Conservation (phyloP, 2,113 vertebrate species). For the Haemorhous mexicanus region DNA sequence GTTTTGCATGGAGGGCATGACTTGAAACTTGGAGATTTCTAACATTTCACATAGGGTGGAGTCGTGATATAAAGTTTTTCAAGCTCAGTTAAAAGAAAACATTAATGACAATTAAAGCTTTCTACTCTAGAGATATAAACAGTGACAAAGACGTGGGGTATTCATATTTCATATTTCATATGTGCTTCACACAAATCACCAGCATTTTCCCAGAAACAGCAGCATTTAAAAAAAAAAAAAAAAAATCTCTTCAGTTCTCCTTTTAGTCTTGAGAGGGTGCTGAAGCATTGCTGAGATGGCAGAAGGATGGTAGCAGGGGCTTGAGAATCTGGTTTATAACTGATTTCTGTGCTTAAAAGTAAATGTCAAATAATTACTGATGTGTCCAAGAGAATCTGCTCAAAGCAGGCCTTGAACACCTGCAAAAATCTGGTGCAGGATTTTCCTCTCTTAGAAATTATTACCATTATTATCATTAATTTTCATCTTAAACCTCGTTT, state of each 20-base stretch:
- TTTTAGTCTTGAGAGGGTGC: slow-evolving; percentile 49
- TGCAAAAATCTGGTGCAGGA: not conserved
- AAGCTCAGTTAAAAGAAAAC: not conserved
- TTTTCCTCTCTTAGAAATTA: not conserved
- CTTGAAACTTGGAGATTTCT: not conserved
- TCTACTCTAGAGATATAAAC: not conserved
- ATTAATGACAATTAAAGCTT: not conserved
- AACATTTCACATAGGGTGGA: not conserved
- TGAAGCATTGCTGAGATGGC: not conserved
- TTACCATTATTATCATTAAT: not conserved
- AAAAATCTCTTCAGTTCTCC: not conserved
- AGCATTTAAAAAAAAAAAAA: not conserved
- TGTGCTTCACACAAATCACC: not conserved
- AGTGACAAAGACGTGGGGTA: not conserved
- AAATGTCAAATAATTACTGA: not conserved
- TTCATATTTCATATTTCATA: not conserved
- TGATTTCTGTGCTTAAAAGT: not conserved
- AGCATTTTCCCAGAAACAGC: not conserved
- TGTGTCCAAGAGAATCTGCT: not conserved
- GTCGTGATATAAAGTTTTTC: not conserved
- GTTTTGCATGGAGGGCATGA: not conserved
- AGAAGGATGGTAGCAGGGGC: not conserved
- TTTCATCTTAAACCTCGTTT: not conserved
- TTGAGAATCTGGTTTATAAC: not conserved
- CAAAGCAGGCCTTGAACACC: not conserved